Evolutionary conservation across 2,888 invertebrate genomes (phyloP), one percentile per base, ranked within the genome.

Genomic region (Phanerotoma sp.): DNA sequence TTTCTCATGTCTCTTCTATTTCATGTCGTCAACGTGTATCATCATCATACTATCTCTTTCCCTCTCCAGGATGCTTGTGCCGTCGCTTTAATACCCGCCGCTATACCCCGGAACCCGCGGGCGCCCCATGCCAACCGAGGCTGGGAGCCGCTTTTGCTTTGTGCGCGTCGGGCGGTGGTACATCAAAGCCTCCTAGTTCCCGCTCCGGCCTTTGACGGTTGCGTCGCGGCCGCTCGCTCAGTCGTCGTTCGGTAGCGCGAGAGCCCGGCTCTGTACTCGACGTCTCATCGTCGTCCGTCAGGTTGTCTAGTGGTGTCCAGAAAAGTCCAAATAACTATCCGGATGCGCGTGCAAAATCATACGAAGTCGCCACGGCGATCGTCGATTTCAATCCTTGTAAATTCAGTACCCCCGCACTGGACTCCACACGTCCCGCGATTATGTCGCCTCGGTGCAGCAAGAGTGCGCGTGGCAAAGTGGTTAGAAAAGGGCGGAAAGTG

Each of bases 231-330:
- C 71, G 71, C 68, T 67, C 70, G 71, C 71, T 76, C 75, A 76
- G 75, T 75, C 74, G 74, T 72, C 75, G 72, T 71, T 75, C 73
- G 73, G 73, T 74, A 73, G 72, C 72, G 73, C 69, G 68, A 50
- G 55, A 25, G 38, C 30, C 65, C 70, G 67, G 67, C 70, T 68
- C 71, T 62, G 69, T 64, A 63, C 65, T 61, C 79, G 79, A 79
- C 80, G 79, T 80, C 79, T 79, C 79, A 78, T 74, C 75, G 79
- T 79, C 77, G 79, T 79, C 79, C 79, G 80, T 73, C 79, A 78
- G 77, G 75, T 72, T 79, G 79, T 80, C 80, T 79, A 80, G 79
- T 79, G 79, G 78, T 74, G 74, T 70, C 69, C 67, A 65, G 10
- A 5, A 18, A 45, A 54, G 38, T 42, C 22, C 30, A 32, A 46